Conservation (phyloP, 2,888 invertebrate species). For the Agrotis segetum region DNA sequence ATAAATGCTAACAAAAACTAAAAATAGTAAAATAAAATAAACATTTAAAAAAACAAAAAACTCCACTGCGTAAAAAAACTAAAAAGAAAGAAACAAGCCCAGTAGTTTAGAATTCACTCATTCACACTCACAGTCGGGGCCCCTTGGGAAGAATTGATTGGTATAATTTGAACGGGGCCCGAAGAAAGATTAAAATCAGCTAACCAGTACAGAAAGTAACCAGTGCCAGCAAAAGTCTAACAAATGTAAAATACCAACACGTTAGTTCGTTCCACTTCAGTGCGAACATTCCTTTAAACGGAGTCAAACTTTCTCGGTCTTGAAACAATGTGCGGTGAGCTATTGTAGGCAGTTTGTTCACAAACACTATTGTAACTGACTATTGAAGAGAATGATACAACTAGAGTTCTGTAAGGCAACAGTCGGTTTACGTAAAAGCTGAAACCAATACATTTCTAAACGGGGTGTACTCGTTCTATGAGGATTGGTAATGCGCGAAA, state of each 20-base stretch:
- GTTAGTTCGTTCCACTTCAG: slow-evolving; percentile 27
- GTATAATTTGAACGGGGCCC: too few relatives aligned
- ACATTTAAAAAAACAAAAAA: too few relatives aligned
- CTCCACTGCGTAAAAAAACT: too few relatives aligned
- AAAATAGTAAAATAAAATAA: too few relatives aligned
- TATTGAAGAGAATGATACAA: slow-evolving; percentile 18
- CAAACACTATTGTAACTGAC: slow-evolving; percentile 27
- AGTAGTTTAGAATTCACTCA: too few relatives aligned
- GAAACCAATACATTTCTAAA: not conserved
- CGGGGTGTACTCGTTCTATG: not conserved
- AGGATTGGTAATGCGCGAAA: too few relatives aligned
- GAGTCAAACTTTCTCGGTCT: slow-evolving; percentile 25
- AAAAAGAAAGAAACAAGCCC: too few relatives aligned
- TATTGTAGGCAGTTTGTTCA: slow-evolving; percentile 22
- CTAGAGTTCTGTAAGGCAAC: not conserved
- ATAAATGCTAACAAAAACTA: too few relatives aligned
- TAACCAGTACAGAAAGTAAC: too few relatives aligned
- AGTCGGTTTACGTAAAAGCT: not conserved
- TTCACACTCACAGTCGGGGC: too few relatives aligned
- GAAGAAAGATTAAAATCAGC: too few relatives aligned
- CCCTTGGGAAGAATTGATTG: too few relatives aligned
- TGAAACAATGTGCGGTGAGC: slow-evolving; percentile 35
- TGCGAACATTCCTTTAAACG: slow-evolving; percentile 22
- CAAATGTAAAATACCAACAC: not conserved
- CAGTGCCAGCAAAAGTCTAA: not conserved